A percentile compares a stretch with the other conserved stretches of the same genome.
Conservation (phyloP, 2,797 vertebrate species). For the Basileuterus tristriatus region DNA sequence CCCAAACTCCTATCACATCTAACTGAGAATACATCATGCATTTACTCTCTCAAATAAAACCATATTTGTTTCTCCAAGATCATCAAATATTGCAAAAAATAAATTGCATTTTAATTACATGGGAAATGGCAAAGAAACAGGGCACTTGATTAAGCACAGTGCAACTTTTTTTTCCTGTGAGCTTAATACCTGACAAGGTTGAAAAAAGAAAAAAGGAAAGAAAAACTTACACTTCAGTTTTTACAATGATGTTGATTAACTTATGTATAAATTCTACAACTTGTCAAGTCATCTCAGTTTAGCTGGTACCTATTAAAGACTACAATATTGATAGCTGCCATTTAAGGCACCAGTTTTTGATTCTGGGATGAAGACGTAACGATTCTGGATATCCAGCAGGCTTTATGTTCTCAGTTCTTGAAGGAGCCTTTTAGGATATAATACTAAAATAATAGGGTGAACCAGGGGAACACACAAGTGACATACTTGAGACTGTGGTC, state of each 20-base stretch:
- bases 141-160: background rate
- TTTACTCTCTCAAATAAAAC: background rate
- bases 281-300: background rate
- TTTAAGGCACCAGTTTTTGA: background rate
- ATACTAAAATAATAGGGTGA: background rate
- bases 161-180: background rate
- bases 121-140: background rate
- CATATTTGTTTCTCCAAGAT: background rate
- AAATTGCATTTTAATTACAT: background rate
- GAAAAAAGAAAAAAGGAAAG: background rate
- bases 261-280: background rate
- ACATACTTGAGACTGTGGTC: background rate
- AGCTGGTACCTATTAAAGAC: background rate
- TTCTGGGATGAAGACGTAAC: background rate
- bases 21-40: background rate
- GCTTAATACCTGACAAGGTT: background rate
- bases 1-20: background rate
- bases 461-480: background rate
- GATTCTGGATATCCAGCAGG: background rate
- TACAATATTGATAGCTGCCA: background rate
- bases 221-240: background rate
- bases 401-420: background rate
- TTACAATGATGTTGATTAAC: background rate
- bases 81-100: background rate
- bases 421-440: background rate